A percentile compares a stretch with the other conserved stretches of the same genome.
Conservation (phyloP, 2,888 invertebrate genomes). For the Drosophila crucigera region DNA sequence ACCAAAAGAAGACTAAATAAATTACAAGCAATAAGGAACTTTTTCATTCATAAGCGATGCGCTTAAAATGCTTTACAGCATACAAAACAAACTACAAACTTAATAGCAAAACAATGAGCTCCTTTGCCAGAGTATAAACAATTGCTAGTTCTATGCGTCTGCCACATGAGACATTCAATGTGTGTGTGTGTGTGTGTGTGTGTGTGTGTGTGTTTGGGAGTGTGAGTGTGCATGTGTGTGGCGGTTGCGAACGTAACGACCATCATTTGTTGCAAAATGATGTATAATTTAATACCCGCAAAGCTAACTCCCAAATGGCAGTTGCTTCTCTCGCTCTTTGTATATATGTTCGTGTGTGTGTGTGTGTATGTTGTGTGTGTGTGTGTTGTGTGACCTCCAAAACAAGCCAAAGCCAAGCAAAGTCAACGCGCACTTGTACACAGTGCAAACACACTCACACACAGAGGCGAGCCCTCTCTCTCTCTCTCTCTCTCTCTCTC, state of each 20-base stretch:
- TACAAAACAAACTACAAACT: constrained; percentile 22
- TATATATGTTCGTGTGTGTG: constrained; percentile 29
- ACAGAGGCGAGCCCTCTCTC: background rate
- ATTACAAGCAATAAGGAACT: background rate
- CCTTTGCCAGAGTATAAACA: constrained; percentile 47
- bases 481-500: background rate
- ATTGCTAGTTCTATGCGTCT: constrained; percentile 53
- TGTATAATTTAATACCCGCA: constrained; percentile 83
- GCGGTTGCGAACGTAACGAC: constrained; percentile 71
- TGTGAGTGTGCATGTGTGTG: constrained; percentile 9
- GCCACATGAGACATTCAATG: constrained; percentile 53
- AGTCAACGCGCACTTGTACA: constrained; percentile 62
- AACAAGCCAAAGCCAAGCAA: constrained; percentile 73
- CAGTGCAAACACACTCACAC: constrained; percentile 16
- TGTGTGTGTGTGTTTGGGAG: background rate
- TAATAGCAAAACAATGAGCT: constrained; percentile 45
- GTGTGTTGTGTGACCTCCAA: constrained; percentile 68
- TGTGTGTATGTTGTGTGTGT: constrained; percentile 26
- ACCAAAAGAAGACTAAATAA: background rate
- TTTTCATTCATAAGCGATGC: constrained; percentile 6
- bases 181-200: constrained; percentile 7
- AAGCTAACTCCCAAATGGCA: constrained; percentile 81
- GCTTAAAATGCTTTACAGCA: constrained; percentile 1
- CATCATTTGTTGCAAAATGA: constrained; percentile 83
- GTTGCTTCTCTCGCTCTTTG: constrained; percentile 19